Evolutionary conservation across 2,888 invertebrate species (phyloP).

Genomic region (Oscheius sp.): DNA sequence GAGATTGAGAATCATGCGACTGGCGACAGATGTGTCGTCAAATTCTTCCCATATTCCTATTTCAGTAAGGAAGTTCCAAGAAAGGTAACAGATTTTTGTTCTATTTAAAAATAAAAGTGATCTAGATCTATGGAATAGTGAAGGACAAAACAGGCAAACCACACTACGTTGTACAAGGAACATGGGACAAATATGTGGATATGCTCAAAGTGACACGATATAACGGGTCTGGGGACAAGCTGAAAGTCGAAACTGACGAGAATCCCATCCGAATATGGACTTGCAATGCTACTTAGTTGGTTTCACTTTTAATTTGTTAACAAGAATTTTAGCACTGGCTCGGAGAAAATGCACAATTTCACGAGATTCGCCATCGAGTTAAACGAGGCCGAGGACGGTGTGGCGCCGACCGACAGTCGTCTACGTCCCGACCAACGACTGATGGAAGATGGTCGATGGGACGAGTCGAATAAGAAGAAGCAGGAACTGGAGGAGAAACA

Average conservation of each 20-base stretch:
- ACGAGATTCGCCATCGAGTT: constrained; percentile 93
- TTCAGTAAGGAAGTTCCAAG: constrained; percentile 95
- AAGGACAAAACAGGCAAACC: constrained; percentile 78
- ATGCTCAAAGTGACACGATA: constrained; percentile 77
- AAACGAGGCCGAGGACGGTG: constrained; percentile 90
- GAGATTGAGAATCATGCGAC: constrained; percentile 89
- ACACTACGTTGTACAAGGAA: constrained; percentile 83
- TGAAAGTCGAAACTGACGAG: constrained; percentile 88
- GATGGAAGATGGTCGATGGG: constrained; percentile 90
- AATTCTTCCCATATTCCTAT: constrained; percentile 97
- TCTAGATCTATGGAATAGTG: constrained; percentile 82
- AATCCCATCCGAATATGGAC: constrained; percentile 86
- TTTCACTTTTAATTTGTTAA: background rate
- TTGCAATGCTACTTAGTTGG: constrained; percentile 79
- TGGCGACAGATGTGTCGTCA: constrained; percentile 93
- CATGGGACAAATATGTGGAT: constrained; percentile 91
- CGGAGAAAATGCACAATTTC: constrained; percentile 89
- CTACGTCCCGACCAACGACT: constrained; percentile 93
- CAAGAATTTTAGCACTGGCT: constrained; percentile 77
- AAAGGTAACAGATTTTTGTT: constrained; percentile 78
- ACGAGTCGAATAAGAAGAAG: constrained; percentile 83
- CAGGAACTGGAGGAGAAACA: constrained; percentile 94
- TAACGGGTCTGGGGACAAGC: constrained; percentile 77
- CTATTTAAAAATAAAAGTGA: background rate
- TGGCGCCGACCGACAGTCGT: constrained; percentile 94